Evolutionary conservation across 2,113 vertebrate genomes (phyloP).

Genomic region (Phalacrocorax aristotelis): DNA sequence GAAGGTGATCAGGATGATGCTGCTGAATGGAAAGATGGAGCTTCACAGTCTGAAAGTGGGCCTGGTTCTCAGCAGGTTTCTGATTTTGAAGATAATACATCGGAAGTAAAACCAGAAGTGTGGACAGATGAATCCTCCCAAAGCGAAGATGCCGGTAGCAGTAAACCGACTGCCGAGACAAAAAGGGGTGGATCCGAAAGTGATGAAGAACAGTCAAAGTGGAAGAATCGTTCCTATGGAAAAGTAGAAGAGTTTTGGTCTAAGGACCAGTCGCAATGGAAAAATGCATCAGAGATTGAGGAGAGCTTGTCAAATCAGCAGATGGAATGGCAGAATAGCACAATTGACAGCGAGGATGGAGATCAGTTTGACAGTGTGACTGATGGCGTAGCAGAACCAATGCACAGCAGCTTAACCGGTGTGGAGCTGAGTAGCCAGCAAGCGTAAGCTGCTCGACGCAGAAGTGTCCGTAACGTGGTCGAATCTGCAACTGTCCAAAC

Average conservation of each 20-base stretch:
- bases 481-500: constrained; percentile 33
- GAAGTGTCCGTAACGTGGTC: background rate
- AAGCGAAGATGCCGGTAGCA: constrained; percentile 80
- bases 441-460: constrained; percentile 48
- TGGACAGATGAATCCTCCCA: constrained; percentile 82
- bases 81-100: constrained; percentile 75
- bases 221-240: constrained; percentile 84
- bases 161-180: constrained; percentile 77
- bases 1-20: constrained; percentile 76
- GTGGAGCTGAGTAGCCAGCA: constrained; percentile 85
- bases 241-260: constrained; percentile 83
- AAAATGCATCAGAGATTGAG: constrained; percentile 72
- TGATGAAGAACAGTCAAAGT: constrained; percentile 76
- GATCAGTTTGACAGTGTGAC: constrained; percentile 78
- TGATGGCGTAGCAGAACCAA: constrained; percentile 75
- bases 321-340: constrained; percentile 82
- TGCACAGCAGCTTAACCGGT: constrained; percentile 76
- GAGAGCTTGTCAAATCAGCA: constrained; percentile 78
- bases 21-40: constrained; percentile 75
- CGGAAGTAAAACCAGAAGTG: constrained; percentile 74
- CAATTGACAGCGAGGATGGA: constrained; percentile 80
- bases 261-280: constrained; percentile 82
- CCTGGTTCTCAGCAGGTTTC: constrained; percentile 77
- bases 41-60: constrained; percentile 76
- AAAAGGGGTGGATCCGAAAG: constrained; percentile 68